Conservation (phyloP, 2,888 invertebrate genomes). For the Rhagium mordax region DNA sequence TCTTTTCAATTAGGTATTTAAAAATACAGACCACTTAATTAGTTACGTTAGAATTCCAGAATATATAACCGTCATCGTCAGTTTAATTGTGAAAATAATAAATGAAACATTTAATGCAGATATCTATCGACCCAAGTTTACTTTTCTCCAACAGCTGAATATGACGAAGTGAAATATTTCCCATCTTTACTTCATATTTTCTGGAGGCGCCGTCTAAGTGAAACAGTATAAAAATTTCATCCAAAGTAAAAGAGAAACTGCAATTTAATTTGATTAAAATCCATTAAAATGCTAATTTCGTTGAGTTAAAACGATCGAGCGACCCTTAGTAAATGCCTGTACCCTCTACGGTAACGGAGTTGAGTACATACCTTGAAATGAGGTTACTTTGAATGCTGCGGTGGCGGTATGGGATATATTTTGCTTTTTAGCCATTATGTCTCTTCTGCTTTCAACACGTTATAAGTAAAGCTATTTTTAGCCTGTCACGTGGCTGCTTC, state of each 20-base stretch:
- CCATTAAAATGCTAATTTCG: conserved; percentile 25
- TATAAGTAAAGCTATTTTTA: not conserved
- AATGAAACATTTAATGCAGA: too few species aligned
- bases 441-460: not conserved
- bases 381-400: not conserved
- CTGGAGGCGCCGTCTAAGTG: not conserved
- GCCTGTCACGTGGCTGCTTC: not conserved
- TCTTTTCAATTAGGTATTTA: too few species aligned
- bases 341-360: conserved; percentile 11
- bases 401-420: not conserved
- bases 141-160: not conserved
- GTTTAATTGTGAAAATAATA: too few species aligned
- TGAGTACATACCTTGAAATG: conserved; percentile 13
- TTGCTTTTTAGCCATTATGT: not conserved
- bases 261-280: conserved; percentile 26
- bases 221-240: conserved; percentile 4
- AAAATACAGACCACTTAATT: too few species aligned
- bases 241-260: conserved; percentile 14
- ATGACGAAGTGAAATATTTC: not conserved
- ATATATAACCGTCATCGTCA: too few species aligned
- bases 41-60: too few species aligned
- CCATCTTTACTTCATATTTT: not conserved
- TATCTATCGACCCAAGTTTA: not conserved
- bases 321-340: conserved; percentile 11
- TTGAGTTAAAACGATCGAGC: conserved; percentile 23